Conservation (phyloP, 2,797 vertebrate genomes). For the Centropyge bicolor region DNA sequence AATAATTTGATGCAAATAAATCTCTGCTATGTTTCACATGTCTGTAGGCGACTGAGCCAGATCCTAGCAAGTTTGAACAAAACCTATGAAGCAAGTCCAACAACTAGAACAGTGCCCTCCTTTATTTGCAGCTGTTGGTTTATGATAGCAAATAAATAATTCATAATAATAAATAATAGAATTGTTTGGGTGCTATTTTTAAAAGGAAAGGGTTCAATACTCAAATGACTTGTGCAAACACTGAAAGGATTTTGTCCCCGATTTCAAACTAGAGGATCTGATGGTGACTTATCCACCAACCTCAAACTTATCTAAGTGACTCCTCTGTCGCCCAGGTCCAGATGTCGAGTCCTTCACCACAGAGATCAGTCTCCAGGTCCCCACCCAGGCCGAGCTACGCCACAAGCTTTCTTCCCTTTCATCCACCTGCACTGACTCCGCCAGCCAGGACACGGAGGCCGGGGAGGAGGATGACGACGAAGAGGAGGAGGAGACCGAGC, state of each 20-base stretch:
- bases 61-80: background rate
- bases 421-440: conserved; percentile 86
- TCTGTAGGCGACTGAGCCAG: background rate
- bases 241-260: background rate
- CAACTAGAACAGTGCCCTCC: background rate
- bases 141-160: conserved; percentile 34
- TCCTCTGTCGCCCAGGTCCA: conserved; percentile 77
- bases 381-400: conserved; percentile 86
- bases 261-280: background rate
- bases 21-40: conserved; percentile 6
- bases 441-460: conserved; percentile 87
- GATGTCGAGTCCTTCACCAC: conserved; percentile 83
- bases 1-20: conserved; percentile 13
- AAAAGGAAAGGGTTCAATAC: background rate
- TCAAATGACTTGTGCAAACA: background rate
- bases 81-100: background rate
- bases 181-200: conserved; percentile 17
- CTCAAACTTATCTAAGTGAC: background rate
- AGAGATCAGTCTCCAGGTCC: conserved; percentile 92
- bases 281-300: background rate
- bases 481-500: conserved; percentile 76
- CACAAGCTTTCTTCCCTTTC: conserved; percentile 89
- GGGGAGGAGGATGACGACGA: conserved; percentile 84
- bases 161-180: conserved; percentile 22
- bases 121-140: background rate